Conservation (phyloP, 2,888 invertebrate genomes). For the Coelogynopora nodosa region DNA sequence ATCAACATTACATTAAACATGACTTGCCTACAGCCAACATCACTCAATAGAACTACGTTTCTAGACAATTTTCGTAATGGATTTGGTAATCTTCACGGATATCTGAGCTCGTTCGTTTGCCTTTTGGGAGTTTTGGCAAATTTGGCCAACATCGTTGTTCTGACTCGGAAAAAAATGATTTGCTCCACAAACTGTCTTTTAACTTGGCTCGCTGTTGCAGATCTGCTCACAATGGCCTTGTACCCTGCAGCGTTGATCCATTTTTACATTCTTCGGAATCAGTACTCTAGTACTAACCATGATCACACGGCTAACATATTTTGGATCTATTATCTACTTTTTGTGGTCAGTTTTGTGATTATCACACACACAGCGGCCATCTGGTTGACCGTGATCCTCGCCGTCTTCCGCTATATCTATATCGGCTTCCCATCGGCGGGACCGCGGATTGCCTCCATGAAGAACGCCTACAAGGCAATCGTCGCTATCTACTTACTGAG, state of each 20-base stretch:
- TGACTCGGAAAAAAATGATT: slow-evolving; percentile 81
- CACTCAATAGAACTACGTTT: no score
- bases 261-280: slow-evolving; percentile 59
- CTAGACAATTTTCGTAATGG: background rate
- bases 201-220: slow-evolving; percentile 76
- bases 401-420: slow-evolving; percentile 78
- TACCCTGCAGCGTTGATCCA: slow-evolving; percentile 84
- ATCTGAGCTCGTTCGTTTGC: slow-evolving; percentile 79
- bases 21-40: no score
- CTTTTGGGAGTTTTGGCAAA: slow-evolving; percentile 85
- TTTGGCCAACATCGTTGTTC: slow-evolving; percentile 80
- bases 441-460: slow-evolving; percentile 75
- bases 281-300: slow-evolving; percentile 50
- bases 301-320: slow-evolving; percentile 54
- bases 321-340: slow-evolving; percentile 64
- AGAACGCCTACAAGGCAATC: slow-evolving; percentile 76
- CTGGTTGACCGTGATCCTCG: slow-evolving; percentile 83
- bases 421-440: slow-evolving; percentile 75
- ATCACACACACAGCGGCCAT: slow-evolving; percentile 84
- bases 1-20: no score
- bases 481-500: slow-evolving; percentile 68
- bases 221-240: slow-evolving; percentile 80
- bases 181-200: slow-evolving; percentile 86
- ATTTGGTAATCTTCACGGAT: slow-evolving; percentile 70
- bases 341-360: slow-evolving; percentile 84